These are phyloP conservation scores for Anabacerthia variegaticeps DNA, from an alignment of 2,797 vertebrate species.

Conservation along the genomic window DNA sequence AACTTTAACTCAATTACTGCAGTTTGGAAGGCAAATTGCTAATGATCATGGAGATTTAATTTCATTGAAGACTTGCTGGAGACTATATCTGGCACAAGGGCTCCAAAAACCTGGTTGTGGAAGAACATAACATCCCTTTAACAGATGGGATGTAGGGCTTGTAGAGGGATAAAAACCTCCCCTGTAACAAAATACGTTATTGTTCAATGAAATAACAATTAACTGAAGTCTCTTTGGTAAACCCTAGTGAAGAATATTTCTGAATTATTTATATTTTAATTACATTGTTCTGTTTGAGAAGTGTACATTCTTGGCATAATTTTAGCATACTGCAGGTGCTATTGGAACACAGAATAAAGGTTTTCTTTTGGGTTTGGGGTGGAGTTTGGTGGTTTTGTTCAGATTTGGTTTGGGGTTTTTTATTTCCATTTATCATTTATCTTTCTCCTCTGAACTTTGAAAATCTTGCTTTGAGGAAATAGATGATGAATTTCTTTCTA, in stretches of 20 bases:
- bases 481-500: background rate
- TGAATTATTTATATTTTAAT: conserved; percentile 59
- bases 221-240: conserved; percentile 12
- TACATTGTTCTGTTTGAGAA: conserved; percentile 9
- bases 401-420: background rate
- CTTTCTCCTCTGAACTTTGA: background rate
- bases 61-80: background rate
- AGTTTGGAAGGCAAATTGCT: background rate
- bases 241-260: conserved; percentile 11
- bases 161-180: background rate
- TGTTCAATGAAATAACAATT: background rate
- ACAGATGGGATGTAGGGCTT: background rate
- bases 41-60: background rate
- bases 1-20: background rate
- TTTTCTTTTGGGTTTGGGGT: background rate
- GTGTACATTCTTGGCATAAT: background rate
- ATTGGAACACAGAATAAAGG: background rate
- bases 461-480: background rate
- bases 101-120: background rate
- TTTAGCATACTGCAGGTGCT: background rate
- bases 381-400: background rate
- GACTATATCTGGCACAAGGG: background rate
- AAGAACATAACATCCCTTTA: background rate
- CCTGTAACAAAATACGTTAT: background rate
- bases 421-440: background rate